Evolutionary conservation across 2,797 vertebrate species (phyloP).

Genomic region (Dendrocincla tyrannina): DNA sequence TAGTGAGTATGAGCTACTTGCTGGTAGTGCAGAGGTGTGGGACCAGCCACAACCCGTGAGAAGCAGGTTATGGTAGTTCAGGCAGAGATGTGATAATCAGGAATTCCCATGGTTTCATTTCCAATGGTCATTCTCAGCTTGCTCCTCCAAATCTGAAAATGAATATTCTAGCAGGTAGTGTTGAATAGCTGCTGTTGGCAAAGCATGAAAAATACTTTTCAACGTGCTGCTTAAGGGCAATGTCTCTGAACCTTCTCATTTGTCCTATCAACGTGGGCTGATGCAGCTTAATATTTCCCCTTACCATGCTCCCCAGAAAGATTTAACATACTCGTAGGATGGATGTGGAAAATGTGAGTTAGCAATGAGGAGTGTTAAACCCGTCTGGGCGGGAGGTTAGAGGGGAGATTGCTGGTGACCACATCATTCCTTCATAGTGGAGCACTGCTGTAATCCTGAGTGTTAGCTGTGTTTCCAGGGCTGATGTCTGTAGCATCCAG

Average conservation of each 20-base stretch:
- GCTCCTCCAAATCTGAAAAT: background rate
- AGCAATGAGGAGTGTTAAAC: background rate
- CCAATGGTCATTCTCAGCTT: background rate
- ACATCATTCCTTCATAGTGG: rapidly evolving
- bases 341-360: background rate
- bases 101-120: background rate
- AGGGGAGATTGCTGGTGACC: background rate
- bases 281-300: background rate
- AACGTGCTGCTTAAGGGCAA: background rate
- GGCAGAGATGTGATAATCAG: background rate
- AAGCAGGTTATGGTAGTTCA: background rate
- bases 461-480: background rate
- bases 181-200: background rate
- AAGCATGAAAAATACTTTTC: background rate
- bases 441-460: background rate
- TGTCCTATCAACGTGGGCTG: background rate
- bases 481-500: background rate
- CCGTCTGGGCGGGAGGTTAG: no score
- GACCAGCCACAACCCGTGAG: background rate
- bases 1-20: background rate
- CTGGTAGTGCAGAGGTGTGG: background rate
- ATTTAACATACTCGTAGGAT: background rate
- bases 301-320: background rate
- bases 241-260: background rate
- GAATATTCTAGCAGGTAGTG: background rate